Base-by-base conservation (phyloP, 1,140 invertebrate genomes). In the Drosophila pectinifera region DNA sequence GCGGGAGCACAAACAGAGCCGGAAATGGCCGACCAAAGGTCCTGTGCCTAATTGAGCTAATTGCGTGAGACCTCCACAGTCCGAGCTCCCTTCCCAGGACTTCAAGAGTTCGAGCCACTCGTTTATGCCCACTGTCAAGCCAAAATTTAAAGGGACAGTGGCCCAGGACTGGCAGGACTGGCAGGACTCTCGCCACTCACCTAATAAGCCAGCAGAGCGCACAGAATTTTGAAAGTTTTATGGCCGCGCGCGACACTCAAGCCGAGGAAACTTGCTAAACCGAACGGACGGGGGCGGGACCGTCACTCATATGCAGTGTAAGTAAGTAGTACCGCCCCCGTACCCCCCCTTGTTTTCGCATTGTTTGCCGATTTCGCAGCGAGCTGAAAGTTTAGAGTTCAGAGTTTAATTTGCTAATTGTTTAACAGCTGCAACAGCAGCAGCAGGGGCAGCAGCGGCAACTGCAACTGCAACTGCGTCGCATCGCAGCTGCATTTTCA, bases 351-450 rank as follows among this genome's bases (percentile, higher is more conserved):
- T 61, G 62, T 56, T 58, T 48, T 53, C 31, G 49, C 56, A 61
- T 72, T 70, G 48, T 68, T 68, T 56, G 65, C 67, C 26, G 68
- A 36, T 57, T 67, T 42, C 36, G 39, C 41, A 36, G 69, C 43
- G 26, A 34, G 45, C 36, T 49, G 13, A 61, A 43, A 53, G 56
- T 79, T 65, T 41, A 51, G 63, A 80, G 62, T 80, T 77, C 31
- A 80, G 56, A 80, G 78, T 63, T 81, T 78, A 81, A 81, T 81
- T 73, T 81, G 65, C 73, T 81, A 81, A 81, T 81, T 81, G 78
- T 81, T 81, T 77, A 81, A 81, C 79, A 82, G 78, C 78, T 61
- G 78, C 59, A 58, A 74, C 58, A 64, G 68, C 53, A 59, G 16
- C 70, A 43, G 42, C 51, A 51, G 24, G 18, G 14, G 6, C 62